A percentile compares a stretch with the other conserved stretches of the same genome.
Conservation (phyloP, 2,113 vertebrate species). For the Cavia porcellus region DNA sequence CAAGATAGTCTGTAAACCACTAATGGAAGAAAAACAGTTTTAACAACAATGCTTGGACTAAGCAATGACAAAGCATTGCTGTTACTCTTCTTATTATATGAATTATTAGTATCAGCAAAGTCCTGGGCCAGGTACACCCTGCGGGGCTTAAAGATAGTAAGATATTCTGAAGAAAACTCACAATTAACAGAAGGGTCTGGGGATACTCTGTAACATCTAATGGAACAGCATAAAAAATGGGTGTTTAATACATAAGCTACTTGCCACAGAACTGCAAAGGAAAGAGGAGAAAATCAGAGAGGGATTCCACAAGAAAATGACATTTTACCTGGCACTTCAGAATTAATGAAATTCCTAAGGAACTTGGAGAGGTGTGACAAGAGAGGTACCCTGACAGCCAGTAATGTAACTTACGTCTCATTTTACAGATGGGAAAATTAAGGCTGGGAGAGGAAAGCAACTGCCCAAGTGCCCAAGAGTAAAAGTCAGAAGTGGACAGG, state of each 20-base stretch:
- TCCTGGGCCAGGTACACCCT: not conserved
- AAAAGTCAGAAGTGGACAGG: not conserved
- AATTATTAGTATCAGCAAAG: slow-evolving; percentile 1
- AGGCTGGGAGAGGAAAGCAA: not conserved
- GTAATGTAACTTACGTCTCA: not conserved
- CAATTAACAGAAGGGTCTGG: not conserved
- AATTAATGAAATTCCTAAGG: not conserved
- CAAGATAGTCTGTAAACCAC: slow-evolving; percentile 14
- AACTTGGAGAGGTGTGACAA: not conserved
- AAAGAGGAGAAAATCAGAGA: not conserved
- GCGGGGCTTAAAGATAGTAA: not conserved
- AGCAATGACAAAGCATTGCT: not conserved
- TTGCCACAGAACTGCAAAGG: not conserved
- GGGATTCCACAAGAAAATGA: not conserved
- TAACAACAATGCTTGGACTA: not conserved
- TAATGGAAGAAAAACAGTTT: not conserved
- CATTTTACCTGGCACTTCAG: not conserved
- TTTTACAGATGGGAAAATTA: not conserved
- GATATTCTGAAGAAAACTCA: not conserved
- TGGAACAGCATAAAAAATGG: not conserved
- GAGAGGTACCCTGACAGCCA: not conserved
- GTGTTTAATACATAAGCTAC: not conserved
- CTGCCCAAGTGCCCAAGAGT: not conserved
- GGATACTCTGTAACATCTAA: not conserved
- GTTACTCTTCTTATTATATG: not conserved